These are phyloP conservation scores for Melanostigma gelatinosum DNA, from an alignment of 2,113 vertebrate species.

Conservation along the genomic window DNA sequence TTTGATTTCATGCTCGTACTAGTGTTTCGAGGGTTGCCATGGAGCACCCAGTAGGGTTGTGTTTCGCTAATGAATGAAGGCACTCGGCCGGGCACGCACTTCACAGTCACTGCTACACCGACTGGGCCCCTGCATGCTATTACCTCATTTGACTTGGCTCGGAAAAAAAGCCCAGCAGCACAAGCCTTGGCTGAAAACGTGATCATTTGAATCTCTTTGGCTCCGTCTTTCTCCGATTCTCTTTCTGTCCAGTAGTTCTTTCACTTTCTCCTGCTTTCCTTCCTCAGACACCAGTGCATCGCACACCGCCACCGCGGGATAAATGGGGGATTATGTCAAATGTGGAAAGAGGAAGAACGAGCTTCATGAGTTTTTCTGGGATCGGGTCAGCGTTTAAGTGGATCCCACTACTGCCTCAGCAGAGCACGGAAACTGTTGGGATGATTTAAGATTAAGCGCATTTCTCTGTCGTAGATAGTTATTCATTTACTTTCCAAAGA, in stretches of 20 bases:
- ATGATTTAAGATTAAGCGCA: constrained; percentile 28
- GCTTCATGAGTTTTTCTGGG: constrained; percentile 1
- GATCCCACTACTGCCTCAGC: constrained; percentile 20
- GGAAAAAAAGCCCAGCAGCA: constrained; percentile 17
- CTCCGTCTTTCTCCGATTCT: background rate
- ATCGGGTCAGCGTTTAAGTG: constrained; percentile 19
- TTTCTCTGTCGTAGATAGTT: constrained; percentile 21
- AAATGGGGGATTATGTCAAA: constrained; percentile 37
- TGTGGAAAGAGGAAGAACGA: constrained; percentile 20
- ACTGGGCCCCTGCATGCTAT: constrained; percentile 17
- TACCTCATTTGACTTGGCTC: constrained; percentile 37
- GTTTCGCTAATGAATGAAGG: constrained; percentile 63
- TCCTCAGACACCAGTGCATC: constrained; percentile 4
- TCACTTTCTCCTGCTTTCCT: background rate
- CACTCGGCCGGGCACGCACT: constrained; percentile 45
- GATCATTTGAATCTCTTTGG: constrained; percentile 7
- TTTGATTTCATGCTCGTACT: constrained; percentile 56
- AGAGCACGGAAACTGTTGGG: constrained; percentile 23
- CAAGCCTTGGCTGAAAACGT: background rate
- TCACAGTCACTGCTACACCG: constrained; percentile 44
- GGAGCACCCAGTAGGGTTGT: constrained; percentile 44
- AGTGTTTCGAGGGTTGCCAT: constrained; percentile 59
- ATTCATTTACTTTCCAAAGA: constrained; percentile 6
- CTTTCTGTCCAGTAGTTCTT: background rate
- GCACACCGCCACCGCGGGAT: constrained; percentile 9